Evolutionary conservation across 2,888 invertebrate genomes (phyloP).

Genomic region (Allacma fusca): DNA sequence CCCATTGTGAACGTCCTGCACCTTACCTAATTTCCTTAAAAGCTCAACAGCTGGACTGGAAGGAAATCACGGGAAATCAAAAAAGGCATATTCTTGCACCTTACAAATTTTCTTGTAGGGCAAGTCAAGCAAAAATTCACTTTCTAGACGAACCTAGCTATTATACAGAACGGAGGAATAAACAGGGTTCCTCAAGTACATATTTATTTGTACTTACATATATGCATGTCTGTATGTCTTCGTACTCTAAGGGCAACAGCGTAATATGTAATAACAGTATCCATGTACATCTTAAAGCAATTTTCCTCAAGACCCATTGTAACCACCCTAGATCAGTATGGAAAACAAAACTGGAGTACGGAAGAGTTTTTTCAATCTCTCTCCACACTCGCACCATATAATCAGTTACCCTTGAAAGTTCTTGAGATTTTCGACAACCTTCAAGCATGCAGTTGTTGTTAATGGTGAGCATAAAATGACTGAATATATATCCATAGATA

Average conservation of each 20-base stretch:
- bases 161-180: too few relatives aligned
- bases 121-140: slow-evolving; percentile 19
- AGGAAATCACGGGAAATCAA: background rate
- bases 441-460: background rate
- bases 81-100: slow-evolving; percentile 11
- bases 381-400: background rate
- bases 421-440: slow-evolving; percentile 13
- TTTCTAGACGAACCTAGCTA: too few relatives aligned
- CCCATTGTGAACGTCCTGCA: background rate
- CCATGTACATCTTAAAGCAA: background rate
- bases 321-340: slow-evolving; percentile 1
- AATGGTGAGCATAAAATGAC: too few relatives aligned
- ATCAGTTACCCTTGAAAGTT: slow-evolving; percentile 14
- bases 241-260: too few relatives aligned
- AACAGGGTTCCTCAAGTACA: too few relatives aligned
- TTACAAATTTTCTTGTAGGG: background rate
- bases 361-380: background rate
- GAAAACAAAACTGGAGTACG: slow-evolving; percentile 5
- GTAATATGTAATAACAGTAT: too few relatives aligned
- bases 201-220: too few relatives aligned
- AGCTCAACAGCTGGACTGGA: background rate
- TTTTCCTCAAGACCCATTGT: background rate
- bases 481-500: too few relatives aligned
- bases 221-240: too few relatives aligned
- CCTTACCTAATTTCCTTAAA: too few relatives aligned